Evolutionary conservation across 2,888 invertebrate species (phyloP).

Genomic region (Lomographa bimaculata): DNA sequence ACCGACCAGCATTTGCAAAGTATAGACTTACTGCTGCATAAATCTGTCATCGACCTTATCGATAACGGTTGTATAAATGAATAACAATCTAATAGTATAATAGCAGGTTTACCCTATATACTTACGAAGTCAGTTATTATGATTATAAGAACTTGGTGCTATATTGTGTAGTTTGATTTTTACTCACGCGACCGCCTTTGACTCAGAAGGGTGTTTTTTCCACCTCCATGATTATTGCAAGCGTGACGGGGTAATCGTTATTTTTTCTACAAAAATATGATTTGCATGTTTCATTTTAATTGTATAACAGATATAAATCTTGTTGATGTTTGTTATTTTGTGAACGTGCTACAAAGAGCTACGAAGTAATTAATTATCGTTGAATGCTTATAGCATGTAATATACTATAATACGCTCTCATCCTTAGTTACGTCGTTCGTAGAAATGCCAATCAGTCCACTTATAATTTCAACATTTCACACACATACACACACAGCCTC

Average conservation of each 20-base stretch:
- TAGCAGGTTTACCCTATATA: slow-evolving; percentile 8
- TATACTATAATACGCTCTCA: no score
- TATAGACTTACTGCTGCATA: no score
- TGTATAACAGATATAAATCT: not conserved
- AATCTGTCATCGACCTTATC: slow-evolving; percentile 33
- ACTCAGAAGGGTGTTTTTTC: slow-evolving; percentile 15
- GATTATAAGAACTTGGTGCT: slow-evolving; percentile 7
- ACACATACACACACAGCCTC: no score
- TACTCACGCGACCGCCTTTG: slow-evolving; percentile 17
- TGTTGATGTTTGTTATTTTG: no score
- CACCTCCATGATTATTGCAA: slow-evolving; percentile 17
- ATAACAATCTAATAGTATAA: slow-evolving; percentile 47
- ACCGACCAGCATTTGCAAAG: no score
- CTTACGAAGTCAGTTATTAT: no score
- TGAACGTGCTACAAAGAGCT: slow-evolving; percentile 4
- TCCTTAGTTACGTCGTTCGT: no score
- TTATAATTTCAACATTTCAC: no score
- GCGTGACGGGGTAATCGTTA: slow-evolving; percentile 16
- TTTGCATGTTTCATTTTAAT: slow-evolving; percentile 9
- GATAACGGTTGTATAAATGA: slow-evolving; percentile 59
- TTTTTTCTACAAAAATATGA: slow-evolving; percentile 9
- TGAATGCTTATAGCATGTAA: no score
- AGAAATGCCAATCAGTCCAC: no score
- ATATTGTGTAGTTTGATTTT: slow-evolving; percentile 10
- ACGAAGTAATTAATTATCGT: no score